These are phyloP conservation scores for Augochlora pura DNA, from an alignment of 1,140 invertebrate species.

Conservation along the genomic window DNA sequence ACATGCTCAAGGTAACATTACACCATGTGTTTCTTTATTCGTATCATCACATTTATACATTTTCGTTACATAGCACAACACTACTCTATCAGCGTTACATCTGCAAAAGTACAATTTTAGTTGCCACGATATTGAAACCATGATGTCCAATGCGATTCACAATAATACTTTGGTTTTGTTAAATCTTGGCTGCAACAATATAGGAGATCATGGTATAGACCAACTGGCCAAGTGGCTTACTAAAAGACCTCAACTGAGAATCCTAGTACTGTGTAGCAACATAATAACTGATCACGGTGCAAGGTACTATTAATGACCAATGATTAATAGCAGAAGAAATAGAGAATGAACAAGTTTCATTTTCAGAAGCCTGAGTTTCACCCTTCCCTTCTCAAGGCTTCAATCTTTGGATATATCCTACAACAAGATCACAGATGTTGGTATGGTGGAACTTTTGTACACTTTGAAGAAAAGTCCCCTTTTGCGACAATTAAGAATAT, in stretches of 20 bases:
- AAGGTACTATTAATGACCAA: slow-evolving; percentile 63
- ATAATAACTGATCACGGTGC: slow-evolving; percentile 80
- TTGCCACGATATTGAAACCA: slow-evolving; percentile 81
- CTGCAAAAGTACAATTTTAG: slow-evolving; percentile 82
- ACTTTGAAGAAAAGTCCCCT: slow-evolving; percentile 80
- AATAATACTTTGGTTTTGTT: slow-evolving; percentile 80
- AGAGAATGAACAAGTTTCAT: not conserved
- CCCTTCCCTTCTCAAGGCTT: slow-evolving; percentile 81
- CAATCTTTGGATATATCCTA: slow-evolving; percentile 80
- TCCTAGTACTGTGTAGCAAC: slow-evolving; percentile 81
- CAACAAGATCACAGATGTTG: slow-evolving; percentile 80
- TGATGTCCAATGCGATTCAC: slow-evolving; percentile 77
- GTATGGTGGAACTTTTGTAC: slow-evolving; percentile 79
- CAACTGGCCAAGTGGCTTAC: slow-evolving; percentile 80
- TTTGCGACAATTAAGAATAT: slow-evolving; percentile 80
- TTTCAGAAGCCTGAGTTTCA: slow-evolving; percentile 77
- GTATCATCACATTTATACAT: not conserved
- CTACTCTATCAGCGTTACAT: slow-evolving; percentile 79
- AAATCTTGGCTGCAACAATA: slow-evolving; percentile 82
- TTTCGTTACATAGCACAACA: slow-evolving; percentile 72
- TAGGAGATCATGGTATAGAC: slow-evolving; percentile 81
- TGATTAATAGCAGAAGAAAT: not conserved
- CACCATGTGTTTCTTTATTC: slow-evolving; percentile 12
- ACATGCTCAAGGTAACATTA: slow-evolving; percentile 69
- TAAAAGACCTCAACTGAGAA: slow-evolving; percentile 75